Base-by-base conservation (phyloP, 1,140 invertebrate genomes). In the Berghia stephanieae region DNA sequence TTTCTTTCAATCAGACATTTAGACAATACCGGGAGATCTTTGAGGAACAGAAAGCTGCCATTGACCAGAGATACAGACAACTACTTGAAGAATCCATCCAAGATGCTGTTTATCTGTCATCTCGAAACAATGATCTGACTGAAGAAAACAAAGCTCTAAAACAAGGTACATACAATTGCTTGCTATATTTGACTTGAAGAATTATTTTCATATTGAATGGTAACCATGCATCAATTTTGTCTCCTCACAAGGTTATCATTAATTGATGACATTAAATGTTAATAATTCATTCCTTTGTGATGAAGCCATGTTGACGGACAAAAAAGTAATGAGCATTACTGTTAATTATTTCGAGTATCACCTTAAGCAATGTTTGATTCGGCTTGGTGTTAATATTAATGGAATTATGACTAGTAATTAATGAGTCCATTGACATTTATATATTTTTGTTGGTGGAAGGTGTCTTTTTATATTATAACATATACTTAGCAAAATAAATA, bases 41-140 rank as follows among this genome's bases (percentile, higher is more conserved):
- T 82, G 87, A 88, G 75, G 83, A 88, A 60, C 87, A 88, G 83
- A 88, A 88, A 55, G 81, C 83, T 3, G 85, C 84, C 5, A 78
- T 88, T 38, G 87, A 88, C 34, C 85, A 86, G 60, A 67, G 87
- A 13, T 88, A 87, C 75, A 77, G 87, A 43, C 78, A 82, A 24
- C 77, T 88, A 21, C 80, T 88, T 18, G 85, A 88, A 42, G 86
- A 88, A 46, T 81, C 84, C 34, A 84, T 88, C 21, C 87, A 88
- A 72, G 87, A 88, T 75, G 86, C 87, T 10, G 81, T 88, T 6
- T 88, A 84, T 74, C 73, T 87, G 74, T 88, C 87, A 3, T 79
- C 83, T 49, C 72, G 87, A 21, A 88, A 87, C 75, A 84, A 80
- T 70, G 86, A 87, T 69, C 78, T 88, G 3, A 75, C 80, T 34